Conservation (phyloP, 2,113 vertebrate species). For the Sturnira hondurensis region DNA sequence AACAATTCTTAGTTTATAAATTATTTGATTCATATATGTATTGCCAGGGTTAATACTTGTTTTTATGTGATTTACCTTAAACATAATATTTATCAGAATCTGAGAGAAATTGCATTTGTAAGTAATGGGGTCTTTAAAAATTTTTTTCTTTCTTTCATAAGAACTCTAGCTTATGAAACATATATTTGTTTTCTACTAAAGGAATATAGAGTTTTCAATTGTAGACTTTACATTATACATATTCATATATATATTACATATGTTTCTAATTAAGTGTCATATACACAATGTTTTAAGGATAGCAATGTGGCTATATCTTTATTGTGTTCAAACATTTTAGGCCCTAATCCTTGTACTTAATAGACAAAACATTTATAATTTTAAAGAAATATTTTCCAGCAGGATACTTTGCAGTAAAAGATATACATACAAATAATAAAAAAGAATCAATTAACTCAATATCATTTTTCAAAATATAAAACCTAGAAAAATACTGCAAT, state of each 20-base stretch:
- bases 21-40: not conserved
- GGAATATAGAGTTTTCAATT: not conserved
- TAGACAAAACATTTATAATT: not conserved
- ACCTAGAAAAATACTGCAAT: not conserved
- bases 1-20: not conserved
- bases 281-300: not conserved
- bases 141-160: not conserved
- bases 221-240: not conserved
- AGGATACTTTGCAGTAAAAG: not conserved
- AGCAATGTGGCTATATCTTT: not conserved
- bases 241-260: not conserved
- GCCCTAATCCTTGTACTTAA: not conserved
- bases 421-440: not conserved
- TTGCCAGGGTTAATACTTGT: not conserved
- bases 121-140: not conserved
- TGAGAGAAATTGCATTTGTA: not conserved
- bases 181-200: not conserved
- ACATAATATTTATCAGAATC: not conserved
- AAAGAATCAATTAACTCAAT: conserved; percentile 31
- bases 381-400: conserved; percentile 18
- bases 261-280: not conserved
- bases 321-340: not conserved
- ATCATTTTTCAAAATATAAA: conserved; percentile 44
- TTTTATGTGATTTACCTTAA: not conserved
- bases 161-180: not conserved